phyloP scores from a whole-genome alignment of 64 coral and sea anemone species.

The Orbicella faveolata region DNA sequence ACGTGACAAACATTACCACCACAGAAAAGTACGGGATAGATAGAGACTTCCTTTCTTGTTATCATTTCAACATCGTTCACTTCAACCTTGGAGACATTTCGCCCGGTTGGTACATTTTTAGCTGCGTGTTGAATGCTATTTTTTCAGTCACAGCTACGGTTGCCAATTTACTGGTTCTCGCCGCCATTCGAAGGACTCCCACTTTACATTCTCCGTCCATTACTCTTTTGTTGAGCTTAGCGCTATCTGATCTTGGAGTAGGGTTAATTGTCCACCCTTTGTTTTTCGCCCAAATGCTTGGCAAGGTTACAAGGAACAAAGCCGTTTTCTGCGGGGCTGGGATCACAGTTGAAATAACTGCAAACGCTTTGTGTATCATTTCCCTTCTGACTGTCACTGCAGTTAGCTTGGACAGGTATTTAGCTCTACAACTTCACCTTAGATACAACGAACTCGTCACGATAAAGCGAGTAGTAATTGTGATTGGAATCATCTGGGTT shows the following conservation, averaged over 20 bases:
- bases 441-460: constrained; percentile 34
- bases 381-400: constrained; percentile 27
- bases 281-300: constrained; percentile 5
- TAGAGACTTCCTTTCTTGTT: background rate
- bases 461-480: constrained; percentile 4
- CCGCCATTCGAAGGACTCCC: constrained; percentile 12
- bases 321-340: constrained; percentile 19
- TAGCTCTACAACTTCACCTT: constrained; percentile 32
- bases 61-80: background rate
- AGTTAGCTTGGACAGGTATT: constrained; percentile 32
- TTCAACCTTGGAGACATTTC: background rate
- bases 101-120: background rate
- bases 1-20: background rate
- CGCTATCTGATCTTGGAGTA: constrained; percentile 25
- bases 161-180: constrained; percentile 15
- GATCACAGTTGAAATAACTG: background rate
- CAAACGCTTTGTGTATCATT: constrained; percentile 42
- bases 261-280: constrained; percentile 38
- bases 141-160: background rate
- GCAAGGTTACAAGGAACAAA: background rate
- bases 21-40: background rate
- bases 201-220: constrained; percentile 32
- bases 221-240: constrained; percentile 13
- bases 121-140: background rate
- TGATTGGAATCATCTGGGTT: constrained; percentile 6